phyloP scores from a whole-genome alignment of 2,797 vertebrate species.

The Spheniscus humboldti region DNA sequence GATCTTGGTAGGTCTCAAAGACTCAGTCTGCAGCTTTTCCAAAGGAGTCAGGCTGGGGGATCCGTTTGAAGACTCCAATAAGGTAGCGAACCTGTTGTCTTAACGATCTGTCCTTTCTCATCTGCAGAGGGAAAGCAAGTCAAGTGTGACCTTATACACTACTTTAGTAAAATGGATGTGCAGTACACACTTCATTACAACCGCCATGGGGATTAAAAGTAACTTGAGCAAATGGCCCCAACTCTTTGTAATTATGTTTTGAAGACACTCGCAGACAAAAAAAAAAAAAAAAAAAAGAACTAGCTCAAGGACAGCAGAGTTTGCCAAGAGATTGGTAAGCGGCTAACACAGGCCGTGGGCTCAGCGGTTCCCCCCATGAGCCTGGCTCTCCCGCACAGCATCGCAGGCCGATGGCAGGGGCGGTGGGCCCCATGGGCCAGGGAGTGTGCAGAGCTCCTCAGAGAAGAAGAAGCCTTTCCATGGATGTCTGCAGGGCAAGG shows the following conservation, averaged over 20 bases:
- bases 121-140: conserved; percentile 19
- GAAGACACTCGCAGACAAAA: not conserved
- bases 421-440: not conserved
- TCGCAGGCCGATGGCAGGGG: rapidly evolving
- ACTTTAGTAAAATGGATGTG: conserved; percentile 53
- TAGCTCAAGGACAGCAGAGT: not conserved
- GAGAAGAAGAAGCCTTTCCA: not conserved
- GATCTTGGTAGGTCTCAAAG: not conserved
- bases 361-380: rapidly evolving
- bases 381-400: not conserved
- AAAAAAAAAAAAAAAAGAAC: not conserved
- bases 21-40: not conserved
- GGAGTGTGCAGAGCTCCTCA: rapidly evolving
- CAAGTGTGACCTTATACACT: conserved; percentile 41
- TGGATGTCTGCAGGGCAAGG: not conserved
- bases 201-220: conserved; percentile 6
- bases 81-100: not conserved
- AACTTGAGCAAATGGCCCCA: conserved; percentile 37
- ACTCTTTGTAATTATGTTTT: conserved; percentile 22
- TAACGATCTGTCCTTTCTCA: conserved; percentile 17
- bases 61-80: not conserved
- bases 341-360: not conserved
- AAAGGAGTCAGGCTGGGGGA: not conserved
- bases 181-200: conserved; percentile 21
- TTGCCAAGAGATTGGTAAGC: not conserved